Evolutionary conservation across 2,113 vertebrate genomes (phyloP), one percentile per base, ranked within the genome.

Genomic region (Castor canadensis): DNA sequence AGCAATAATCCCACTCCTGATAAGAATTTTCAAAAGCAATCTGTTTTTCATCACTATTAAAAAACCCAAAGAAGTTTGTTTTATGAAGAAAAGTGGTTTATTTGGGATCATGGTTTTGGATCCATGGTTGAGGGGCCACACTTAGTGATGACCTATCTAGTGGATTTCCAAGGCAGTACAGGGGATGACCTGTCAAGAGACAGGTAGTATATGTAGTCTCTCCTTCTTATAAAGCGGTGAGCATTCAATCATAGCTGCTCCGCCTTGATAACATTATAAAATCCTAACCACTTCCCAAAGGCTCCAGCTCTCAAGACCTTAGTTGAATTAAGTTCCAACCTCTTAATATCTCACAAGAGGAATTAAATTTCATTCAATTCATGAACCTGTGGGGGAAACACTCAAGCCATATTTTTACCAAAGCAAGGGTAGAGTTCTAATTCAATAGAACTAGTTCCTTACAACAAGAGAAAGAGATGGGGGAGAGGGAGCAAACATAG

Each of bases 361-460:
- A 8, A 26, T 17, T 80, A 43, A 26, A n/a, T n/a, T n/a, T n/a
- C 43, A 81, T 56, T 45, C 4, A n/a, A n/a, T 3, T 26, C 22
- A 13, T 26, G 8, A 32, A 9, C 0, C 20, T 9, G 32, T 56
- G 32, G 3, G 6, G 20, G 13, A 69, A 20, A 54, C 4, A 54
- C 47, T 5, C 22, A 32, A 80, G 38, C 40, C 22, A 38, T 58
- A 47, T 56, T 9, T 40, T 17, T 38, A 38, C 6, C 6, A 58
- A 3, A 20, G 28, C 6, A 40, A n/a, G 3, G 3, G 10, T 58
- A 5, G 3, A 8, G 3, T 1, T 11, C 11, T 66, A 54, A 38
- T 72, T 32, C 16, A 71, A 9, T 22, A 45, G 56, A 5, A 69
- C 15, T 45, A 5, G 1, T 76, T 86, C 11, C 35, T 79, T n/a